phyloP scores from a whole-genome alignment of 2,113 vertebrate species.

The Erythrocercus mccallii region DNA sequence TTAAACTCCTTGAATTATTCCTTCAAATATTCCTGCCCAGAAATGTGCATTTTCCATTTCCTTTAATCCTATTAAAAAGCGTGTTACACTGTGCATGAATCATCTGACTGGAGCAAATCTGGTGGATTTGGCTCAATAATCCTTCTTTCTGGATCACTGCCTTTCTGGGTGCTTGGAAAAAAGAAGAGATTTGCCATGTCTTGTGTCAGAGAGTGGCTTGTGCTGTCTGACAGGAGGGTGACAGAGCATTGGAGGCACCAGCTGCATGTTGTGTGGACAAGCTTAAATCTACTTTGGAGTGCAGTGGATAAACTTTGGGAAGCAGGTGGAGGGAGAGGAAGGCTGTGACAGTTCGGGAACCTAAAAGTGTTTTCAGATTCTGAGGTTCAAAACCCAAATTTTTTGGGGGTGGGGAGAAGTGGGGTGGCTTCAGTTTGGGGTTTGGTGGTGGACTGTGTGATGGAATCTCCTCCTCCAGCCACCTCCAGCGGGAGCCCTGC shows the following conservation, averaged over 20 bases:
- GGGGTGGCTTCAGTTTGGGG: background rate
- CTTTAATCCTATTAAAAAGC: slow-evolving; percentile 42
- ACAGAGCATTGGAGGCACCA: background rate
- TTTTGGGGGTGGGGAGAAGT: background rate
- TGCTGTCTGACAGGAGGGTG: background rate
- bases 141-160: slow-evolving; percentile 47
- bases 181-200: background rate
- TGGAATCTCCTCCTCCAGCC: background rate
- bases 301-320: background rate
- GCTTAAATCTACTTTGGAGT: background rate
- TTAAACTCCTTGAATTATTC: background rate
- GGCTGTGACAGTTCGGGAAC: background rate
- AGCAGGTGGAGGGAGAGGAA: background rate
- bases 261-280: background rate
- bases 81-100: slow-evolving; percentile 45
- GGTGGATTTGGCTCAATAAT: slow-evolving; percentile 52
- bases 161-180: slow-evolving; percentile 38
- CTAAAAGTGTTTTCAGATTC: slow-evolving; percentile 17
- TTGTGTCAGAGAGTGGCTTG: background rate
- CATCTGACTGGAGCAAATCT: slow-evolving; percentile 63
- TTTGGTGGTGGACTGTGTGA: accelerated
- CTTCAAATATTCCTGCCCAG: background rate
- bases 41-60: slow-evolving; percentile 30
- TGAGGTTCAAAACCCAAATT: background rate
- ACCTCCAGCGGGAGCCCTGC: background rate